These are phyloP conservation scores for Aphyosemion australe DNA, from an alignment of 2,113 vertebrate genomes.

Conservation along the genomic window DNA sequence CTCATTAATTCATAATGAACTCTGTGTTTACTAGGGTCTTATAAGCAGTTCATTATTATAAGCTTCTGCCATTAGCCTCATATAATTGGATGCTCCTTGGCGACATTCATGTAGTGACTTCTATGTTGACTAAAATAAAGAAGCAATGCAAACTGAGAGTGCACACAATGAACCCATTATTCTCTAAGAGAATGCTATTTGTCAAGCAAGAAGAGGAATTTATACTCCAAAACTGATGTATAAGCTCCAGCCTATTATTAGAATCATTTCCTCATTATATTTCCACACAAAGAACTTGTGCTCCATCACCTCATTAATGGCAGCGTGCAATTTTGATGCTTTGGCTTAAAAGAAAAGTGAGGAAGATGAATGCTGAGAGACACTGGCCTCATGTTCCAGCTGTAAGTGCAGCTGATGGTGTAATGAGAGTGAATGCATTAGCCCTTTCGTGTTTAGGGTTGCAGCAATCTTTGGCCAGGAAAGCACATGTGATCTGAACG, in stretches of 20 bases:
- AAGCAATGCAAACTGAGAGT: constrained; percentile 44
- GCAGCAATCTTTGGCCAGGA: constrained; percentile 15
- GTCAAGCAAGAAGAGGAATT: constrained; percentile 40
- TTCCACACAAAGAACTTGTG: constrained; percentile 39
- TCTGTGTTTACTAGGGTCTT: constrained; percentile 52
- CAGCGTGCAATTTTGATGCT: constrained; percentile 32
- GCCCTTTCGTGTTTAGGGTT: constrained; percentile 22
- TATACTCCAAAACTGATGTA: constrained; percentile 48
- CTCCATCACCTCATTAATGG: constrained; percentile 51
- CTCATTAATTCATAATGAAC: constrained; percentile 60
- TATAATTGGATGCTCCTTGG: constrained; percentile 66
- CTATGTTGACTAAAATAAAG: constrained; percentile 62
- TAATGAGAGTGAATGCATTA: constrained; percentile 40
- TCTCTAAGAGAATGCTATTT: constrained; percentile 57
- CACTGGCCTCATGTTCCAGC: constrained; percentile 31
- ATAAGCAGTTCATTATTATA: constrained; percentile 66
- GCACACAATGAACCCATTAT: constrained; percentile 62
- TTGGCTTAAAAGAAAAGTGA: constrained; percentile 35
- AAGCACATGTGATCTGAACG: constrained; percentile 40
- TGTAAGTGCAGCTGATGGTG: constrained; percentile 47
- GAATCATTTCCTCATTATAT: constrained; percentile 62
- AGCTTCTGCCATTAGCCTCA: constrained; percentile 61
- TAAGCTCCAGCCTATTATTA: constrained; percentile 55
- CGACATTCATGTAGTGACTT: constrained; percentile 48
- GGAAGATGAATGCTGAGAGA: constrained; percentile 35